Base-by-base conservation (phyloP, 2,797 vertebrate species). In the Petrocephalus schoutedeni region DNA sequence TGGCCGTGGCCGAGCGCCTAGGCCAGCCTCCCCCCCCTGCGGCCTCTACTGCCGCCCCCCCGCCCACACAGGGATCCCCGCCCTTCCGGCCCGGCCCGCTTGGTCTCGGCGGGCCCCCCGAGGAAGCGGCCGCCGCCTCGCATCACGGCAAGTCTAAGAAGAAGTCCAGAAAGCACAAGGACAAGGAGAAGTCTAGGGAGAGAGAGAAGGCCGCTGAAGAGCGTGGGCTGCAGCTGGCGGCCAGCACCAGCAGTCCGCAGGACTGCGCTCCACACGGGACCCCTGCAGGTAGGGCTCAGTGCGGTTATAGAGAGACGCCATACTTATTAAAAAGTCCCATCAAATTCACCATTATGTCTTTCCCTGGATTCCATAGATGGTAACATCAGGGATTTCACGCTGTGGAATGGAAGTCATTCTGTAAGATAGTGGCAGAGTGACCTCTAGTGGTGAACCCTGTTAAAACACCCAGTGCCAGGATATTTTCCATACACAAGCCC, bases 91-190 rank as follows among this genome's bases (percentile, higher is more conserved):
- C 59, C n/a, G 2, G 21, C 45, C 64, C 90, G 89, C 87, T 89
- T 0, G 89, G 86, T 80, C 89, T 89, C 2, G 89, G 91, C 0
- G 90, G 32, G 4, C 90, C 92, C 1, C 92, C 51, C 77, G 92
- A 91, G 61, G 92, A 90, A 86, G 91, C 88, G 5, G 49, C 87
- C 87, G 89, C 93, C 49, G 74, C 95, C 64, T 91, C 94, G 1
- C 87, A 92, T 0, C 96, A 95, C 14, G 93, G 92, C 57, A 98
- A 98, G 92, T 94, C 95, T 89, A 98, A 94, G 95, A 99, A 98
- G 93, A 99, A 98, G 90, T 97, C 97, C 19, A 99, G 98, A 96
- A 99, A 98, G 93, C 97, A 99, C 95, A 98, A 97, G 95, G 97
- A 97, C 90, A 98, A 97, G 87, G 97, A 97, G 86, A 96, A 96